Evolutionary conservation across 92 coral and sea anemone species (phyloP), one percentile per base, ranked within the genome.

Genomic region (Palythoa caribaeorum): DNA sequence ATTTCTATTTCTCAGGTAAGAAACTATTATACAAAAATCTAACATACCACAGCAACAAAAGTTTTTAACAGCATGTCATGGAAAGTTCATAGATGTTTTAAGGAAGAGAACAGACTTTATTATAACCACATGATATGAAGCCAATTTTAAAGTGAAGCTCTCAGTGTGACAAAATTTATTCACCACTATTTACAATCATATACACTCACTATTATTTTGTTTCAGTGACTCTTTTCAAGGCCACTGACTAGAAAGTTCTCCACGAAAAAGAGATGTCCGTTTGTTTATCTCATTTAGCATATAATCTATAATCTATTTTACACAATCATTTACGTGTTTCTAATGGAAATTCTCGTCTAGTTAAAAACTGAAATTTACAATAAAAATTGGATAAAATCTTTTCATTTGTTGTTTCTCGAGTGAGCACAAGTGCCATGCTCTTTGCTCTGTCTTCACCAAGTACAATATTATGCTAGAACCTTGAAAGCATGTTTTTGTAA

Each of bases 361-460:
- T 50, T 81, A 21, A 81, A 68, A 81, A 71, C 75, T 51, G 76
- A 81, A 81, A 81, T 81, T 81, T 81, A 65, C 86, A 81, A 81
- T 81, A 81, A 81, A 81, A 81, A 81, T 81, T 81, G 86, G 76
- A 81, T 81, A 81, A 81, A 81, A 54, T 68, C 76, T 81, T 81
- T 53, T 81, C 86, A 81, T 81, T 81, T 81, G 86, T 81, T 81
- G 86, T 81, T 71, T 66, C 57, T 81, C 74, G 86, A 81, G 86
- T 81, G 86, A 81, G 86, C 63, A 81, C 76, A 81, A 81, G 86
- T 81, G 59, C 63, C 53, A 15, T 71, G 71, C 86, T 81, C 86
- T 81, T 39, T 81, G 76, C 86, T 48, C 59, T 65, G 86, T 81
- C 74, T 80, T 80, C 70, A 80, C 74, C 85, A 80, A 80, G 75